Percentiles rank a stretch among this genome's conserved stretches.
These are phyloP conservation scores for Muraenolepis orangiensis DNA, from an alignment of 2,797 vertebrate species.

Conservation along the genomic window DNA sequence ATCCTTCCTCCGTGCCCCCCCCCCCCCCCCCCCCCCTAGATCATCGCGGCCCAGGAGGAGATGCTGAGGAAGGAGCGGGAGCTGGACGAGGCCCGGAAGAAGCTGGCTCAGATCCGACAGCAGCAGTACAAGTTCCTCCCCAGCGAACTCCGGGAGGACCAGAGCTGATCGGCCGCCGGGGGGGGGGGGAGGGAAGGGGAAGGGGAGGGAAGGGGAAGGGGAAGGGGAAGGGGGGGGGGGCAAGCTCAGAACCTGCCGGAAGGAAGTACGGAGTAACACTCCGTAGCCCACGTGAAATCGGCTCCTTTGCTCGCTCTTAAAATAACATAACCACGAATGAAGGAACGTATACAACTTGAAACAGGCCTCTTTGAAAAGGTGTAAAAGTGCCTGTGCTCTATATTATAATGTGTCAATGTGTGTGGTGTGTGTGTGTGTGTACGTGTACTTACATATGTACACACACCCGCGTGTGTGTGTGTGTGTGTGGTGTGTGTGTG, in stretches of 20 bases:
- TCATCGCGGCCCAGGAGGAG: too few species aligned
- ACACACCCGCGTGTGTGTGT: slow-evolving; percentile 36
- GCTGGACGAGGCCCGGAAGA: slow-evolving; percentile 96
- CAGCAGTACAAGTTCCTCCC: slow-evolving; percentile 99
- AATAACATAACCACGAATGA: slow-evolving; percentile 38
- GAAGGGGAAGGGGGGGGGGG: too few species aligned
- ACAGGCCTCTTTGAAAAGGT: slow-evolving; percentile 63
- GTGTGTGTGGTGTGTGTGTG: background rate
- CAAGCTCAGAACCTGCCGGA: slow-evolving; percentile 1
- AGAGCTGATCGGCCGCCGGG: slow-evolving; percentile 40
- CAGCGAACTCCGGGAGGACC: slow-evolving; percentile 92
- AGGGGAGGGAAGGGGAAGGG: too few species aligned
- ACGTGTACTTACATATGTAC: slow-evolving; percentile 37
- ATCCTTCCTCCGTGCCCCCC: slow-evolving; percentile 67
- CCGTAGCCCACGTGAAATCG: slow-evolving; percentile 39
- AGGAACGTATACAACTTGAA: slow-evolving; percentile 67
- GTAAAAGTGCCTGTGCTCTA: slow-evolving; percentile 67
- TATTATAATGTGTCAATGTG: slow-evolving; percentile 53
- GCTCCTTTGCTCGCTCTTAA: slow-evolving; percentile 52
- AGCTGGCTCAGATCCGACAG: slow-evolving; percentile 96
- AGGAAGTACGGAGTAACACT: slow-evolving; percentile 30
- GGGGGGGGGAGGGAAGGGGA: too few species aligned
- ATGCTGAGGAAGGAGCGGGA: slow-evolving; percentile 95
- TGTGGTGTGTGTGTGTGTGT: slow-evolving; percentile 38
- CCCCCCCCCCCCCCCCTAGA: slow-evolving; percentile 92